Conservation (phyloP, 2,797 vertebrate species). For the Vultur gryphus region DNA sequence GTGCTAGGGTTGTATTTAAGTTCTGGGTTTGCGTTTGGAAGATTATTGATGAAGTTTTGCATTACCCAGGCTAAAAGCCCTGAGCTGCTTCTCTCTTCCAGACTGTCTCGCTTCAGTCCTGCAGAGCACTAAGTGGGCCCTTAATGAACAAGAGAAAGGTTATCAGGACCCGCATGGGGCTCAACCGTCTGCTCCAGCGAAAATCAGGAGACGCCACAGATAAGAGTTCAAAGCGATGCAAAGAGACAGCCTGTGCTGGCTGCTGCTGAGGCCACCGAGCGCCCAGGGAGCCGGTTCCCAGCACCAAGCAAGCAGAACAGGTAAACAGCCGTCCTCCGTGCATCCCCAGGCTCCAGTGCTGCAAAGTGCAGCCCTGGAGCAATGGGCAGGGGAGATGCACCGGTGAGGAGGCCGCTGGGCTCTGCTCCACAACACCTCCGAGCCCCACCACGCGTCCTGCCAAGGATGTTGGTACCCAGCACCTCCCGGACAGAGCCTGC, state of each 20-base stretch:
- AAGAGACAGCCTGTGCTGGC: neutral
- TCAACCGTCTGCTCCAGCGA: constrained; percentile 17
- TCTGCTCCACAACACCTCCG: neutral
- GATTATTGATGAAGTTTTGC: constrained; percentile 54
- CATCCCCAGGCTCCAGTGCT: neutral
- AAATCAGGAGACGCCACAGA: constrained; percentile 27
- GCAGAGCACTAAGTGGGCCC: constrained; percentile 47
- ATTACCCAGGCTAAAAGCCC: constrained; percentile 24
- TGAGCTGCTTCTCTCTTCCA: constrained; percentile 11
- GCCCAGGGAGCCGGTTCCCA: neutral
- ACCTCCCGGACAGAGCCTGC: neutral
- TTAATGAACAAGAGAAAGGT: constrained; percentile 63
- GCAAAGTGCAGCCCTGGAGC: neutral
- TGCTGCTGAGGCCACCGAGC: neutral
- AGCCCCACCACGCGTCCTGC: accelerated
- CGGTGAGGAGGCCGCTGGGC: accelerated
- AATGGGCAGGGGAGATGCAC: accelerated
- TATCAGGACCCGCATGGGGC: constrained; percentile 23
- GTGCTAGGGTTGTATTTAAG: neutral
- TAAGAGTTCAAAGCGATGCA: constrained; percentile 59
- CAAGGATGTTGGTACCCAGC: neutral
- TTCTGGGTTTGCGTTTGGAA: neutral
- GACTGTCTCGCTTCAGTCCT: constrained; percentile 31
- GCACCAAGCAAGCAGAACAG: neutral
- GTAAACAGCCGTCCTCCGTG: accelerated